Evolutionary conservation across 2,797 vertebrate species (phyloP).

Genomic region (Dendrocincla fuliginosa): DNA sequence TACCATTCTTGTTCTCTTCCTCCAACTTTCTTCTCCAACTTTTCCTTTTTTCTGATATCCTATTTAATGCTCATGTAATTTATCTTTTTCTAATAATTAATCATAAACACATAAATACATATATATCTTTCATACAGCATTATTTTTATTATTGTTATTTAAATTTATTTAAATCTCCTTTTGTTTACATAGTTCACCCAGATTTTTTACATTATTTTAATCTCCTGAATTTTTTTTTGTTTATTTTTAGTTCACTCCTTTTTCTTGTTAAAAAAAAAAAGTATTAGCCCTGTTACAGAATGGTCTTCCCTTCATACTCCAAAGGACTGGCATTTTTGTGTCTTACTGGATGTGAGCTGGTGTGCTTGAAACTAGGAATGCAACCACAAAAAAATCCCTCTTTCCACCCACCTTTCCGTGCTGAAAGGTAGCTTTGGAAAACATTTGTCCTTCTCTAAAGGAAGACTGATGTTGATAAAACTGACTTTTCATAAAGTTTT

Average conservation of each 20-base stretch:
- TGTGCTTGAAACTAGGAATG: constrained; percentile 28
- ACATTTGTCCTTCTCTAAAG: background rate
- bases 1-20: background rate
- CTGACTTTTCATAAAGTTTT: background rate
- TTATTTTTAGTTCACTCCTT: background rate
- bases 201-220: background rate
- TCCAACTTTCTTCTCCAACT: background rate
- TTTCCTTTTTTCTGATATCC: background rate
- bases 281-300: constrained; percentile 1
- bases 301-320: constrained; percentile 38
- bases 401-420: background rate
- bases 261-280: background rate
- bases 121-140: background rate
- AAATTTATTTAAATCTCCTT: background rate
- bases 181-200: background rate
- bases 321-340: constrained; percentile 13
- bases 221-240: background rate
- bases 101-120: background rate
- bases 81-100: background rate
- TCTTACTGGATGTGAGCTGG: constrained; percentile 41
- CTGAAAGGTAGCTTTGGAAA: background rate
- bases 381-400: background rate
- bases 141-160: background rate
- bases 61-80: background rate
- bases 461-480: background rate